phyloP scores from a whole-genome alignment of 2,113 vertebrate species.

The Dasyornis broadbenti region DNA sequence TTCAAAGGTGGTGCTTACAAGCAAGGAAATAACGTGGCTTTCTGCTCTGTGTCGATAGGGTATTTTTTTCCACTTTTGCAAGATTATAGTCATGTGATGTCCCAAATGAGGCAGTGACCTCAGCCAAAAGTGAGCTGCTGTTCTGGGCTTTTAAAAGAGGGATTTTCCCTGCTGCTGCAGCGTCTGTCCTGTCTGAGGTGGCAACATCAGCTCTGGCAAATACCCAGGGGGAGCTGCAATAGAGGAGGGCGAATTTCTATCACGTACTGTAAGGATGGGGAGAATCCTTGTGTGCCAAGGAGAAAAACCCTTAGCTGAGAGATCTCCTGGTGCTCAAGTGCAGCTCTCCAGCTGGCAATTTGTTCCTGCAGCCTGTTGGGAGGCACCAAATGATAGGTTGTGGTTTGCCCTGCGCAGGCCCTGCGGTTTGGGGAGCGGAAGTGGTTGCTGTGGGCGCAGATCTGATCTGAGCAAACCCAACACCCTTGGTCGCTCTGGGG shows the following conservation, averaged over 20 bases:
- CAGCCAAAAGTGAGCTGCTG: background rate
- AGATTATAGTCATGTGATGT: background rate
- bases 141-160: background rate
- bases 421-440: constrained; percentile 67
- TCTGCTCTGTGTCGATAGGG: background rate
- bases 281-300: background rate
- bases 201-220: background rate
- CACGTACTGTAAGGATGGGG: background rate
- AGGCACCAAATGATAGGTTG: constrained; percentile 2
- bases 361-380: background rate
- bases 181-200: background rate
- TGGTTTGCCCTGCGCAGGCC: constrained; percentile 56
- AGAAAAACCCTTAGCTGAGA: background rate
- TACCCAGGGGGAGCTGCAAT: background rate
- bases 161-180: background rate
- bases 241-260: background rate
- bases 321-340: background rate
- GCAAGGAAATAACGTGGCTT: background rate
- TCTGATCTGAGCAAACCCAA: constrained; percentile 55
- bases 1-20: background rate
- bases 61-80: background rate
- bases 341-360: background rate
- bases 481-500: background rate
- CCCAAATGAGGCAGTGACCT: background rate
- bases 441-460: constrained; percentile 69